Conservation (phyloP, 1,140 invertebrate genomes). For the Diorhabda sublineata region DNA sequence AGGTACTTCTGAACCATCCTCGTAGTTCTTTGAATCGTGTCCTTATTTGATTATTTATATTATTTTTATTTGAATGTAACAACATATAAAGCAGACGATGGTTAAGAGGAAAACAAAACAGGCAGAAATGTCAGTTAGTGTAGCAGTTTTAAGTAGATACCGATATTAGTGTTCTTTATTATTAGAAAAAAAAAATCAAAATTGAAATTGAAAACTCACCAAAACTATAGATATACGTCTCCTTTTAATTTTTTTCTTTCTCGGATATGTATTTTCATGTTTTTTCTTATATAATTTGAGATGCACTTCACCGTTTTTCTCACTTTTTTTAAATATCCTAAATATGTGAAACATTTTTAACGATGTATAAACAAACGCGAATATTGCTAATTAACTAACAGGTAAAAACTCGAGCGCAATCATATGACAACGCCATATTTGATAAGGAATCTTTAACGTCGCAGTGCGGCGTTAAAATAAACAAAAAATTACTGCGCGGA, state of each 20-base stretch:
- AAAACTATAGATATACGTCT: constrained; percentile 10
- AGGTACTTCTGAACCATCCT: no score
- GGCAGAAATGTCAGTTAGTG: no score
- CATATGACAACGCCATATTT: background rate
- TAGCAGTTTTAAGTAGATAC: no score
- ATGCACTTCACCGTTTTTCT: background rate
- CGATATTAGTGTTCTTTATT: no score
- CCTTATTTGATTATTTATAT: no score
- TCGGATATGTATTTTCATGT: background rate
- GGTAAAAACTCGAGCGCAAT: background rate
- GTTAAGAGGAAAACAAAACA: no score
- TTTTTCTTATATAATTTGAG: background rate
- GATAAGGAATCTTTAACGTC: constrained; percentile 2
- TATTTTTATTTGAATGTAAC: no score
- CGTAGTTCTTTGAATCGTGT: no score
- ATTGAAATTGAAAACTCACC: background rate
- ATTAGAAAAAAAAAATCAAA: no score
- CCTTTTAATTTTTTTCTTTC: constrained; percentile 5
- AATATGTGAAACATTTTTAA: background rate
- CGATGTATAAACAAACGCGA: background rate
- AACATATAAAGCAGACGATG: no score
- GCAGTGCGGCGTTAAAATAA: background rate
- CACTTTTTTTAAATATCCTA: background rate
- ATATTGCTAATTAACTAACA: background rate
- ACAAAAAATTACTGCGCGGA: background rate